Base-by-base conservation (phyloP, 2,888 invertebrate species). In the Andrena flavipes region DNA sequence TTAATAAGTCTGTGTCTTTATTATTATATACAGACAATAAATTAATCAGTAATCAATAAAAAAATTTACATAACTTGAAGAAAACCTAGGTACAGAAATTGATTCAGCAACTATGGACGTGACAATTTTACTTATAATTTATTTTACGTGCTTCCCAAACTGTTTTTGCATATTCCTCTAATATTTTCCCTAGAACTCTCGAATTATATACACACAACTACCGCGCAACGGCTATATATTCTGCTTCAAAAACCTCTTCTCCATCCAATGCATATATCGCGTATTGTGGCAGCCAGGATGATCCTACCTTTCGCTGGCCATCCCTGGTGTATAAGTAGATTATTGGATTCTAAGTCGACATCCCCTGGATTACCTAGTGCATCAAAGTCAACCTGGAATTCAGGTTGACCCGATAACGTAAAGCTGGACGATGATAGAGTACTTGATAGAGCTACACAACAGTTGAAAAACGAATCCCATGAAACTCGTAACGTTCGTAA, bases 351-450 rank as follows among this genome's bases (percentile, higher is more conserved):
- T 26, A n/a, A 23, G 29, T 23, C 56, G 54, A 68, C 56, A 23
- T 48, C 8, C 30, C 42, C 10, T 68, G 56, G 35, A 35, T 54
- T 23, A 54, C n/a, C 2, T 7, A 23, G 16, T 48, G 16, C 7
- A 56, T n/a, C 56, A 48, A 59, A 30, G 48, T 69, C 33, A 60
- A 75, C 69, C 70, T 49, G 33, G 69, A 69, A 75, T 20, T 26
- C 75, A 60, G 60, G 23, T 69, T 33, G 16, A 2, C 29, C 33
- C 2, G 20, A 49, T 49, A 30, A 51, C 16, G 29, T 10, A 49
- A 8, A 10, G 5, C 48, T n/a, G 16, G n/a, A 23, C 56, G 56
- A 60, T 60, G n/a, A 60, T 29, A 33, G 16, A 16, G n/a, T 30
- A 6, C 30, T 60, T 33, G 7, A 30, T 60, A 6, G 13, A 6